phyloP scores from a whole-genome alignment of 2,113 vertebrate species.

The Nothoprocta perdicaria region DNA sequence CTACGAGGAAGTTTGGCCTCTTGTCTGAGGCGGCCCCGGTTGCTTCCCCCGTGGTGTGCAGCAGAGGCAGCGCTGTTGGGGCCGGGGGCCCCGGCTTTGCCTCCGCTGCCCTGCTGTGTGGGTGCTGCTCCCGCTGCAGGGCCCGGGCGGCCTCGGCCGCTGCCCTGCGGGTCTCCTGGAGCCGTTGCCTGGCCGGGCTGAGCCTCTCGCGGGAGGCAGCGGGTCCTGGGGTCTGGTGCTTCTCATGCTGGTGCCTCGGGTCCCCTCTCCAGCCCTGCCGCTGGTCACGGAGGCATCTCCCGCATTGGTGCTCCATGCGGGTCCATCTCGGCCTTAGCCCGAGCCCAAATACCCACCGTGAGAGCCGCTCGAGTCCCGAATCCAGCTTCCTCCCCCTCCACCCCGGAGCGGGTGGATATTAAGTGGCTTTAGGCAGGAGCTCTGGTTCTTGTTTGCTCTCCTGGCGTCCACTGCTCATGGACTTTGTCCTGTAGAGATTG shows the following conservation, averaged over 20 bases:
- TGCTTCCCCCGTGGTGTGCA: rapidly evolving
- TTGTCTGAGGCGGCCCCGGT: rapidly evolving
- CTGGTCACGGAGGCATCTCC: rapidly evolving
- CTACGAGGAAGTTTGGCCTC: rapidly evolving
- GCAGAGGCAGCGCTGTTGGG: neutral
- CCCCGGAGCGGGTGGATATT: rapidly evolving
- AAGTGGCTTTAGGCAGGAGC: neutral
- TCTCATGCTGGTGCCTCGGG: too few species aligned
- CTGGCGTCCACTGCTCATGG: neutral
- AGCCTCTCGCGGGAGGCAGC: neutral
- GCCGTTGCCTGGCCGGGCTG: neutral
- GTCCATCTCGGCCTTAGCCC: rapidly evolving
- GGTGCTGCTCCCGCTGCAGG: neutral
- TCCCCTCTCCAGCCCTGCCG: too few species aligned
- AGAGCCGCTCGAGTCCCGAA: neutral
- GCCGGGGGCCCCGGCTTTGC: neutral
- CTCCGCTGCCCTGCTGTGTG: rapidly evolving
- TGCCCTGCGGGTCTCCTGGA: rapidly evolving
- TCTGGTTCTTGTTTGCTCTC: rapidly evolving
- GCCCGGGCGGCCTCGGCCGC: neutral
- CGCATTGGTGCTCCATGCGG: neutral
- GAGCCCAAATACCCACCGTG: rapidly evolving
- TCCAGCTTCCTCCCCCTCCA: neutral
- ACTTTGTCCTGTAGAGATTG: neutral
- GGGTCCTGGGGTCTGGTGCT: neutral